A percentile compares a stretch with the other conserved stretches of the same genome.
These are phyloP conservation scores for Solenopsis invicta DNA, from an alignment of 1,140 invertebrate genomes.

Conservation along the genomic window DNA sequence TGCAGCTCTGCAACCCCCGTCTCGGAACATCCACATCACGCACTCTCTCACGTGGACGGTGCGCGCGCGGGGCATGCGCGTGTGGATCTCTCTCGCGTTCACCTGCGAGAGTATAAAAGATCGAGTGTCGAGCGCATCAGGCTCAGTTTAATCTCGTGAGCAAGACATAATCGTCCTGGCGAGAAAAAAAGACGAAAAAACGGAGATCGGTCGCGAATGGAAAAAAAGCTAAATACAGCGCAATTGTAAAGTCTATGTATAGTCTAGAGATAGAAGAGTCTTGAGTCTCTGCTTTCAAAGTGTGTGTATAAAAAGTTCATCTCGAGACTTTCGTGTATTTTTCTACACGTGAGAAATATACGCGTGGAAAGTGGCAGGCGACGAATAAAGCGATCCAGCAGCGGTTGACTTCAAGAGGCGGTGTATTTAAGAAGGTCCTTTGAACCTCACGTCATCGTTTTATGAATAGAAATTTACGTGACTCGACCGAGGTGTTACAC, in stretches of 20 bases:
- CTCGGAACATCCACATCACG: not conserved
- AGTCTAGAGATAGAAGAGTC: too few relatives aligned
- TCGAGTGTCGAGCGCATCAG: constrained; percentile 6
- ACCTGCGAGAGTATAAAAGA: constrained; percentile 69
- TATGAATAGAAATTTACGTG: not conserved
- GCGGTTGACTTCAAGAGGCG: not conserved
- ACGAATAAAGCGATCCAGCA: not conserved
- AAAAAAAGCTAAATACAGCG: constrained; percentile 2
- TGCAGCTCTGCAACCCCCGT: not conserved
- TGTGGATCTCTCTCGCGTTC: constrained; percentile 6
- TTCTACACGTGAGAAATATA: not conserved
- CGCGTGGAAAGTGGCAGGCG: not conserved
- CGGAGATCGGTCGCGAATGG: not conserved
- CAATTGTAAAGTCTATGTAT: too few relatives aligned
- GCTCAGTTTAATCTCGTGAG: constrained; percentile 66
- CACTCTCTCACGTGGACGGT: constrained; percentile 65
- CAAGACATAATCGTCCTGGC: constrained; percentile 6
- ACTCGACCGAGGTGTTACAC: not conserved
- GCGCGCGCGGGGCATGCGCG: constrained; percentile 67
- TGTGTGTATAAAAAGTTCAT: not conserved
- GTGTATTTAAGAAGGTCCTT: not conserved
- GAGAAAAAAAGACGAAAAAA: not conserved
- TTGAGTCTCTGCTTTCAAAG: too few relatives aligned
- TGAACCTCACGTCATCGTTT: too few relatives aligned
- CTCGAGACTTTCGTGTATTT: not conserved